Evolutionary conservation across 1,140 invertebrate genomes (phyloP), one percentile per base, ranked within the genome.

Genomic region (Neelides sp.): DNA sequence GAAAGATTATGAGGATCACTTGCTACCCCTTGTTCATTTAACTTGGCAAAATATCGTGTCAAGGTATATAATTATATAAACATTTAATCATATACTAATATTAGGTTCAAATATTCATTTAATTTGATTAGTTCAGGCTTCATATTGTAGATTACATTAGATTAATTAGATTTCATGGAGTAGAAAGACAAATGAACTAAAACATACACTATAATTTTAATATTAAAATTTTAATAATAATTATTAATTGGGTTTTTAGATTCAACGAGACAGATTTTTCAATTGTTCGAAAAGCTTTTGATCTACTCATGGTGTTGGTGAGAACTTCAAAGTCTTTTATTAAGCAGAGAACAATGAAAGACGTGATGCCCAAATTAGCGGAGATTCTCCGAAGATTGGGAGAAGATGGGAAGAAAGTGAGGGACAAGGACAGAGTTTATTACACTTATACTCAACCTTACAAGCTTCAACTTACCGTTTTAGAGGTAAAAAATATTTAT

Each of bases 261-360:
- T 54, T 60, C 19, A 13, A 32, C 2, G 55, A 57, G 20, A 54
- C 39, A 24, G 58, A 60, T 41, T 52, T 51, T 19, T 39, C 52
- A 1, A 50, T 60, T 1, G 39, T 60, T 13, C 36, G 55, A n/a
- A 57, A 60, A 27, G 52, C 58, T 3, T 60, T 60, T 48, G 55
- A 60, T 23, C 39, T 60, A 0, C 41, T 60, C 8, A 12, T 51
- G 13, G 24, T 48, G 2, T 17, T 60, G 19, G 43, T 43, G 30
- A 46, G 13, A 23, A 20, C 15, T 3, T 43, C 48, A 27, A 50
- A 50, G 1, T 35, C 45, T 8, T 60, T 60, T 48, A 36, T 60
- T 0, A 52, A 30, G 17, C 54, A 57, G 23, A 48, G 58, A 36
- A 50, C 49, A 1, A 43, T 57, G 10, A 49, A 54, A 19, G 54